These are phyloP conservation scores for Tetranychus piercei DNA, from an alignment of 2,888 invertebrate species.

Conservation along the genomic window DNA sequence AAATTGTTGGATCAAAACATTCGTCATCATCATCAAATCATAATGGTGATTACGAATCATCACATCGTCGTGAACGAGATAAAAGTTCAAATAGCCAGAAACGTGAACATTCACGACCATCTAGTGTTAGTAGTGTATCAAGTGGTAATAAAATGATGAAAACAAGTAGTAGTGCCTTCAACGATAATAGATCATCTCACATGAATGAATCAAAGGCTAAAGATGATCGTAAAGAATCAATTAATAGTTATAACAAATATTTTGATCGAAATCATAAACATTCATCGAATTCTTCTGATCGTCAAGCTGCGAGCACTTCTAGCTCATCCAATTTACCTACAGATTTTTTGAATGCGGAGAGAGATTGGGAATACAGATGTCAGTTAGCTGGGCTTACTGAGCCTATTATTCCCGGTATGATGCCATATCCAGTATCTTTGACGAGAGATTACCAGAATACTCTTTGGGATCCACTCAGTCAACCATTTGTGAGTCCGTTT, in stretches of 20 bases:
- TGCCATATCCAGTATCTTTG: constrained; percentile 6
- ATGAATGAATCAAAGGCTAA: not conserved
- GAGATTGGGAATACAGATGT: not conserved
- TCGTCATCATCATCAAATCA: not conserved
- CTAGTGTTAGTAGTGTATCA: not conserved
- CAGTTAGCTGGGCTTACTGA: too few species aligned
- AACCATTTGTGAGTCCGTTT: too few species aligned
- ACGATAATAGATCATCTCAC: not conserved
- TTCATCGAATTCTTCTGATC: not conserved
- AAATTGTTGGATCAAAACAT: not conserved
- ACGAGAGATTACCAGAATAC: not conserved
- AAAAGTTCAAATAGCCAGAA: not conserved
- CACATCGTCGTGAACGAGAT: not conserved
- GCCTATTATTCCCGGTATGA: too few species aligned
- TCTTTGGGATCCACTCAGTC: too few species aligned
- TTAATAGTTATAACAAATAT: not conserved
- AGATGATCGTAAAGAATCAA: constrained; percentile 4
- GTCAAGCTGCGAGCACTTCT: not conserved
- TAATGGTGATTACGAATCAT: not conserved
- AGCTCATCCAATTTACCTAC: not conserved
- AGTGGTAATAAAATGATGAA: constrained; percentile 7
- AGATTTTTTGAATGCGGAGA: not conserved
- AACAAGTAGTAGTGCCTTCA: constrained; percentile 4
- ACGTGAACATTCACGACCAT: not conserved
- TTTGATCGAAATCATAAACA: not conserved